phyloP scores from a whole-genome alignment of 2,888 invertebrate genomes.

The Cheilosia grossa region DNA sequence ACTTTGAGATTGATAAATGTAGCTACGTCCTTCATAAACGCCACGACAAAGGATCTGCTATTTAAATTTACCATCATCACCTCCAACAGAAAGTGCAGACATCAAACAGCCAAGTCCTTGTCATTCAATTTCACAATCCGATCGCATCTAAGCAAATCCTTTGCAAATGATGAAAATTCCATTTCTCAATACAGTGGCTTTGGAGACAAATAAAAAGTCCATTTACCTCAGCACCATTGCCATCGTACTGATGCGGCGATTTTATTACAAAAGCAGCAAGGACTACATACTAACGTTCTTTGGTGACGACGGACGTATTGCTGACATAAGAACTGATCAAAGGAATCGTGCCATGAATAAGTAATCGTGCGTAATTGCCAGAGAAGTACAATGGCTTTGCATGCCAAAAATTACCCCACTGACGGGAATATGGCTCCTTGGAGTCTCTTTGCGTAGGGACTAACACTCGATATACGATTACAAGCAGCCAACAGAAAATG shows the following conservation, averaged over 20 bases:
- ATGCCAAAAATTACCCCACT: not conserved
- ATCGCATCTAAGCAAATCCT: no score
- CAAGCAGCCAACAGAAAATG: not conserved
- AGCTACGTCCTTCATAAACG: no score
- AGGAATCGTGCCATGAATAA: conserved; percentile 23
- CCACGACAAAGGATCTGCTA: no score
- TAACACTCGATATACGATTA: not conserved
- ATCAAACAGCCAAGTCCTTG: no score
- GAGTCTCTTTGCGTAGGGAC: not conserved
- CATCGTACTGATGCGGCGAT: not conserved
- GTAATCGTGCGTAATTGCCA: conserved; percentile 10
- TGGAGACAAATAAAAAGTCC: not conserved
- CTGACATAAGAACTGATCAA: not conserved
- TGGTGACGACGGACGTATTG: conserved; percentile 1
- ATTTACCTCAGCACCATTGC: not conserved
- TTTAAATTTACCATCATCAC: no score
- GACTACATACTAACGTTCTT: not conserved
- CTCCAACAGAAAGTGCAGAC: no score
- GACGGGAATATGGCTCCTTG: not conserved
- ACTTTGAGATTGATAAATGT: no score
- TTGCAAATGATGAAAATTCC: no score
- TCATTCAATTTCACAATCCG: no score
- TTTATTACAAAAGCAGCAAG: not conserved
- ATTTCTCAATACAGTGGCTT: not conserved
- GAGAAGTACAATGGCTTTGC: not conserved